Conservation (phyloP, 2,888 invertebrate species). For the Pediacus dermestoides region DNA sequence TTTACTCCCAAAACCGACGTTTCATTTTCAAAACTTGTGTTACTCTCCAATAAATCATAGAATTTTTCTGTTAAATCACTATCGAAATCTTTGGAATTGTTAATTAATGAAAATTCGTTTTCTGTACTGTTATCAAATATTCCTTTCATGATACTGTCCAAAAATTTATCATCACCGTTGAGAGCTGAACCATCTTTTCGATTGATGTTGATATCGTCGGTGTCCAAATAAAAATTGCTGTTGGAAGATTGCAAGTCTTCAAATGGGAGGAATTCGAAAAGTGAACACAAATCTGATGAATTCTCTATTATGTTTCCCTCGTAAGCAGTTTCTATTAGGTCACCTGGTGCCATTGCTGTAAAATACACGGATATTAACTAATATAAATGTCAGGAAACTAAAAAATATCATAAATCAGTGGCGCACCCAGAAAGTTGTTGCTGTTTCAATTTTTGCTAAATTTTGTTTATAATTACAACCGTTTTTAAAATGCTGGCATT, state of each 20-base stretch:
- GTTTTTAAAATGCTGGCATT: too few relatives aligned
- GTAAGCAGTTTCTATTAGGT: slow-evolving; percentile 20
- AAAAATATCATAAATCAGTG: too few relatives aligned
- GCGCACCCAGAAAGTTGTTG: too few relatives aligned
- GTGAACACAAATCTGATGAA: slow-evolving; percentile 19
- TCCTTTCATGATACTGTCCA: slow-evolving; percentile 34
- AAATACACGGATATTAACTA: too few relatives aligned
- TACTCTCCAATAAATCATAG: too few relatives aligned
- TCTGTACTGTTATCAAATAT: slow-evolving; percentile 25
- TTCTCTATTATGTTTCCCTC: slow-evolving; percentile 19
- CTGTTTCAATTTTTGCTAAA: too few relatives aligned
- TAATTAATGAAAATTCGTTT: too few relatives aligned
- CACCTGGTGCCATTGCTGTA: slow-evolving; percentile 25
- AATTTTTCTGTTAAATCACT: slow-evolving; percentile 2
- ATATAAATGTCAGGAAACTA: too few relatives aligned
- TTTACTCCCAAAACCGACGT: slow-evolving; percentile 41
- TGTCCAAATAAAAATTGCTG: slow-evolving; percentile 19
- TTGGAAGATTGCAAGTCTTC: slow-evolving; percentile 27
- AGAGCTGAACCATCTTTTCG: slow-evolving; percentile 21
- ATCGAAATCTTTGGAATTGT: slow-evolving; percentile 1
- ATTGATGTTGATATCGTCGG: slow-evolving; percentile 15
- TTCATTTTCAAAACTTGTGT: slow-evolving; percentile 23
- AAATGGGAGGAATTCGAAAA: slow-evolving; percentile 30
- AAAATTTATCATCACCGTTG: slow-evolving; percentile 33
- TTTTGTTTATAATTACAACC: too few relatives aligned